Base-by-base conservation (phyloP, 2,113 vertebrate species). In the Poeciliopsis occidentalis region DNA sequence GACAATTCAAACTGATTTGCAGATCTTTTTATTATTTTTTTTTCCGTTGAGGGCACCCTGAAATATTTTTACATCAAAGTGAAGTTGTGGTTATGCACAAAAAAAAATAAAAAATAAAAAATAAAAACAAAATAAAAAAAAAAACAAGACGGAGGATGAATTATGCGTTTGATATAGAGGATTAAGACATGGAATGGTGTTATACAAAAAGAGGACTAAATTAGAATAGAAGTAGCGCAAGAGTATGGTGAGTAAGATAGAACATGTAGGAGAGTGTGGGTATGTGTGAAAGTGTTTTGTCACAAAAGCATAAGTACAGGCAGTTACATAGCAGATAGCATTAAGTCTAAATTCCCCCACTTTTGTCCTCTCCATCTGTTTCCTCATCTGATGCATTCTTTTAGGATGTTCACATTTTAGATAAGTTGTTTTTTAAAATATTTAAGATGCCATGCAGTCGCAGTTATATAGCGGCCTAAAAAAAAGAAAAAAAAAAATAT, bases 101-200 rank as follows among this genome's bases (percentile, higher is more conserved):
- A 73, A 65, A 65, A 71, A 37, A 37, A 32, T 7, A 32, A 27
- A 27, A 27, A 27, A n/a, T n/a, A 65, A n/a, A 71, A 37, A 37
- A 32, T 7, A 32, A 27, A 27, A 27, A 27, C n/a, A n/a, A 27
- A 27, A 27, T 27, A 73, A 64, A 32, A 22, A 44, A 12, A 12
- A 13, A 29, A 19, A 47, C 51, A 70, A 60, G 13, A 27, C 67
- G n/a, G 12, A 57, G 12, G 17, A 31, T 62, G 60, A 71, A 71
- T 71, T 47, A 31, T 44, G 37, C 7, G 24, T 51, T 72, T 13
- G 30, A 17, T 60, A 32, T 41, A 24, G 29, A 69, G 60, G 34
- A 69, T 78, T 64, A 81, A 70, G 73, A 64, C 31, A 57, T 51
- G 4, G 0, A n/a, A 64, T 57, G 26, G 6, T 31, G 71, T 17